Evolutionary conservation across 2,113 vertebrate species (phyloP).

Genomic region (Galeopterus variegatus): DNA sequence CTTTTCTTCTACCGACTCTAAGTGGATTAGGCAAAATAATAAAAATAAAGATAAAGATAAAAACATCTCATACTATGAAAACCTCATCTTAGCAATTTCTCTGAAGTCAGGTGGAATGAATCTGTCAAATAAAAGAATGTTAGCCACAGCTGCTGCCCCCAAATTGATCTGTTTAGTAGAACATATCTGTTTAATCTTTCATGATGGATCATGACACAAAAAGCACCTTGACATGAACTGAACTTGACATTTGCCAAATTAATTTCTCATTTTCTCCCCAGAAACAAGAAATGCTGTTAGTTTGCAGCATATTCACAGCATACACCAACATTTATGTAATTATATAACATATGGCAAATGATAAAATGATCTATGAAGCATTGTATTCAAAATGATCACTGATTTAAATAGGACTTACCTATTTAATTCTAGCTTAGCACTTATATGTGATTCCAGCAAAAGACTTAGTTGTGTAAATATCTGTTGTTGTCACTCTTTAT

Average conservation of each 20-base stretch:
- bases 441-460: not conserved
- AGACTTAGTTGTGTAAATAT: not conserved
- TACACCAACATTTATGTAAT: slow-evolving; percentile 72
- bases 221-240: slow-evolving; percentile 76
- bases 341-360: slow-evolving; percentile 73
- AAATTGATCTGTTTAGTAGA: slow-evolving; percentile 76
- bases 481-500: not conserved
- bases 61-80: slow-evolving; percentile 38
- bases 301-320: slow-evolving; percentile 76
- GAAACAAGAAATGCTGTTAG: slow-evolving; percentile 82
- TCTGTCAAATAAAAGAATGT: slow-evolving; percentile 75
- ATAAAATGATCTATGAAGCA: slow-evolving; percentile 48
- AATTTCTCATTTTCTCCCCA: slow-evolving; percentile 82
- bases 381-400: slow-evolving; percentile 57
- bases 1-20: not conserved
- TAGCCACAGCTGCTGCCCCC: slow-evolving; percentile 35
- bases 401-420: slow-evolving; percentile 42
- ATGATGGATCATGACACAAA: slow-evolving; percentile 76
- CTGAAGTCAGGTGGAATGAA: slow-evolving; percentile 74
- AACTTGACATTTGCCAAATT: slow-evolving; percentile 82
- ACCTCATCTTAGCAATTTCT: slow-evolving; percentile 66
- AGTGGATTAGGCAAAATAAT: slow-evolving; percentile 50
- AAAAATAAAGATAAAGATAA: not conserved
- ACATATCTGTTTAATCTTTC: slow-evolving; percentile 80
- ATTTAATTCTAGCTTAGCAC: not conserved